phyloP scores from a whole-genome alignment of 1,140 invertebrate species.

The Cardiocondyla obscurior region DNA sequence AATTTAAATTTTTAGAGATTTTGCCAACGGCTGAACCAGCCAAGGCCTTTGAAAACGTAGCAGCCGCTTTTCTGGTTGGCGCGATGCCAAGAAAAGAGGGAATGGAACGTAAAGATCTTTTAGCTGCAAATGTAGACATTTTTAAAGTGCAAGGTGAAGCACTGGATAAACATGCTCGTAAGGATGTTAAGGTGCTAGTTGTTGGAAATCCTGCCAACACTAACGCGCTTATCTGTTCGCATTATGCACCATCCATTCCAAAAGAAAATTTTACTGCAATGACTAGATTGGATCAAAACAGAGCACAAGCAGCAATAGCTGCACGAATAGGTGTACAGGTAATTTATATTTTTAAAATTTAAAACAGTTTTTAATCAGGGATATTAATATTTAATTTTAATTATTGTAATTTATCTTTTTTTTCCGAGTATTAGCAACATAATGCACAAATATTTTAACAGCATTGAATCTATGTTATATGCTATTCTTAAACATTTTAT shows the following conservation, averaged over 20 bases:
- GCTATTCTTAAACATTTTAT: too few relatives aligned
- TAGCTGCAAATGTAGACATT: slow-evolving; percentile 98
- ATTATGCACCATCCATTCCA: slow-evolving; percentile 99
- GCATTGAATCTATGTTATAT: too few relatives aligned
- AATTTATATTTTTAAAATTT: too few relatives aligned
- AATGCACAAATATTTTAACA: too few relatives aligned
- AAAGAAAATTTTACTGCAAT: slow-evolving; percentile 98
- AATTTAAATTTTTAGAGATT: slow-evolving; percentile 85
- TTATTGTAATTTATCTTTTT: not conserved
- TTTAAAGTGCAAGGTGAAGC: slow-evolving; percentile 98
- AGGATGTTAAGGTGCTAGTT: slow-evolving; percentile 97
- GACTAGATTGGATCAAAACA: slow-evolving; percentile 99
- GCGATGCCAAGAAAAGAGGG: slow-evolving; percentile 99
- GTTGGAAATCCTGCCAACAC: slow-evolving; percentile 99
- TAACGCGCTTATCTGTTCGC: slow-evolving; percentile 98
- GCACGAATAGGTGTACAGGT: slow-evolving; percentile 85
- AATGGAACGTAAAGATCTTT: slow-evolving; percentile 98
- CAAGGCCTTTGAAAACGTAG: slow-evolving; percentile 97
- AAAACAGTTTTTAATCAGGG: too few relatives aligned
- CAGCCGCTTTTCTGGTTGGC: slow-evolving; percentile 99
- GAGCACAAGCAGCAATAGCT: slow-evolving; percentile 94
- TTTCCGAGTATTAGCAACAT: not conserved
- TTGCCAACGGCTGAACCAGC: slow-evolving; percentile 94
- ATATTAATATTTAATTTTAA: too few relatives aligned
- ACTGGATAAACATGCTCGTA: slow-evolving; percentile 95